These are phyloP conservation scores for Holocentrus rufus DNA, from an alignment of 2,797 vertebrate genomes.

Conservation along the genomic window DNA sequence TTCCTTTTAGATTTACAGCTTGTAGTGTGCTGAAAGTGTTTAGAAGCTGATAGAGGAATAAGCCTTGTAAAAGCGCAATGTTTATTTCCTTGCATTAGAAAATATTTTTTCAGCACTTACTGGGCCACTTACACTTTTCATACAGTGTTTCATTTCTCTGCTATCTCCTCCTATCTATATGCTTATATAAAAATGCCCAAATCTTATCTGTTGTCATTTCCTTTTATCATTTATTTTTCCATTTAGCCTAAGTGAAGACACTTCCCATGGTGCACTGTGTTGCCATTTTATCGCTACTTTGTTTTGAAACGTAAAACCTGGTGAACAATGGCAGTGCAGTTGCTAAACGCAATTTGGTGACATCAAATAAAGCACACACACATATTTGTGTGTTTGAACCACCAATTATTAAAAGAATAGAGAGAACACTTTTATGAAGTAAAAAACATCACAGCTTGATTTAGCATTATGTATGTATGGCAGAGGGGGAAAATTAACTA, in stretches of 20 bases:
- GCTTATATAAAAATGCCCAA: background rate
- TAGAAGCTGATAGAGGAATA: background rate
- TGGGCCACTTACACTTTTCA: background rate
- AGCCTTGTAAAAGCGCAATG: background rate
- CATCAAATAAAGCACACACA: background rate
- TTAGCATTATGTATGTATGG: constrained; percentile 8
- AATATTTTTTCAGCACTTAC: background rate
- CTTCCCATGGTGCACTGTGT: no score
- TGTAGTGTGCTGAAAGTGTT: background rate
- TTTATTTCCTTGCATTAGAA: background rate
- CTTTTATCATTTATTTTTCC: no score
- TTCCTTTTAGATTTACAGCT: background rate
- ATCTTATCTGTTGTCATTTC: background rate
- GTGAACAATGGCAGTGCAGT: background rate
- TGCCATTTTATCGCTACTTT: background rate
- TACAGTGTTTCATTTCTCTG: background rate
- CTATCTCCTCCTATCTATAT: background rate
- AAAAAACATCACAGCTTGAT: background rate
- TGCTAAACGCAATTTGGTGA: background rate
- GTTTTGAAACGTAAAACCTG: background rate
- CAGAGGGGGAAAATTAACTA: constrained; percentile 21
- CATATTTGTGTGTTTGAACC: background rate
- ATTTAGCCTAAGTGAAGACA: no score
- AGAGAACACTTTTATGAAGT: background rate
- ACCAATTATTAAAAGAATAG: background rate